Evolutionary conservation across 2,888 invertebrate species (phyloP), one percentile per base, ranked within the genome.

Genomic region (Lasioglossum vierecki): DNA sequence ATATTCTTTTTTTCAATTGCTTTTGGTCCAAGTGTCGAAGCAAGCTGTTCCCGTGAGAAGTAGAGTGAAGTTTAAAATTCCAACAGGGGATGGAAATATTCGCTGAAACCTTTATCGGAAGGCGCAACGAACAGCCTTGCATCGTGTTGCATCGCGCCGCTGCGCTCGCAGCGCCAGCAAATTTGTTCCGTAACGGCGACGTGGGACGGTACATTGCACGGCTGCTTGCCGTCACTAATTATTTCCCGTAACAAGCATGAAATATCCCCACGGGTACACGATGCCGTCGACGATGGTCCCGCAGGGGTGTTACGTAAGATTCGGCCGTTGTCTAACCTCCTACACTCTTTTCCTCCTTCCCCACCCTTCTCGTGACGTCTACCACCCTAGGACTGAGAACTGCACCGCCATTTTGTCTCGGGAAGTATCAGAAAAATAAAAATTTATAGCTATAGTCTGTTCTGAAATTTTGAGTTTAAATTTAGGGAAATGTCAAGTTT

Each of bases 171-270:
- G 82, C 86, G 86, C 82, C 86, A 89, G 90, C 90, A 91, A 92
- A 92, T 91, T 91, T 90, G 91, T 91, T 91, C 87, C 89, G 88
- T 86, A 88, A 88, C 87, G 82, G 76, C 79, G 82, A 71, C 85
- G 80, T 83, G 80, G 79, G 71, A 46, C 75, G 80, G 84, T 82
- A 66, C 80, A 81, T 82, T 80, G 80, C 84, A 82, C 85, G 86
- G 79, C 73, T 85, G 83, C 80, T 80, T 78, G 88, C 88, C 88
- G 87, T 92, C 91, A 88, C 93, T 93, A 94, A 93, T 94, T 93
- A 94, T 94, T 93, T 94, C 92, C 93, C 87, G 89, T 91, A 92
- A 93, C 91, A 92, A 92, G 92, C 91, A 86, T 89, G 90, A 91
- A 91, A 92, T 92, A 92, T 91, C 88, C 89, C 85, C 76, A 57